Base-by-base conservation (phyloP, 2,113 vertebrate genomes). In the Cygnus atratus region DNA sequence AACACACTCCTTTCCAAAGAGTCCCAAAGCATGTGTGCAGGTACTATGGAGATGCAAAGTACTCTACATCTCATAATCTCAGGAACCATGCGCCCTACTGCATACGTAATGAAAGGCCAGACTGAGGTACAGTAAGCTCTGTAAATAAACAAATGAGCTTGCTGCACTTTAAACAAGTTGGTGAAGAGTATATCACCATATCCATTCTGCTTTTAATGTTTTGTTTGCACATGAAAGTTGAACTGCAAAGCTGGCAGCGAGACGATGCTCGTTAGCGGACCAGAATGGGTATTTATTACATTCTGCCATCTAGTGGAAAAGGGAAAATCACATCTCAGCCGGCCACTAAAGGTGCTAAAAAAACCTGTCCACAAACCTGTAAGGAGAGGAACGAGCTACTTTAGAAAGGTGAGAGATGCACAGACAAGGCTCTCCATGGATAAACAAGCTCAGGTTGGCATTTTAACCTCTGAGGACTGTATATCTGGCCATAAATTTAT, bases 221-320 rank as follows among this genome's bases (percentile, higher is more conserved):
- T 86, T 83, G 35, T 81, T 93, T 21, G 10, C 68, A 55, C 55
- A 13, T 21, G 29, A 78, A 84, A 10, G n/a, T 66, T 85, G 54
- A 75, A 16, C 58, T 74, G 37, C 33, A 66, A 87, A 81, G 21
- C 48, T 37, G 92, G 39, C 29, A 65, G 75, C 9, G 12, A 41
- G 57, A 54, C 3, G 39, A 48, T 17, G 55, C 37, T 83, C 81
- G 6, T 76, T 65, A 72, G 57, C 0, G 1, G 31, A 18, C 10
- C 15, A 19, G 57, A 50, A 52, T 0, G 5, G 61, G 41, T 25
- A 89, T 70, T 95, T 90, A 25, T 75, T 44, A 63, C 58, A 59
- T 85, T 81, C 89, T 96, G 96, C 94, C 97, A 96, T 62, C 97
- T 97, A 92, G 89, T 73, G 96, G 96, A 22, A 92, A 89, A 80